Evolutionary conservation across 1,140 invertebrate genomes (phyloP), one percentile per base, ranked within the genome.

Genomic region (Lasaia peninsularis): DNA sequence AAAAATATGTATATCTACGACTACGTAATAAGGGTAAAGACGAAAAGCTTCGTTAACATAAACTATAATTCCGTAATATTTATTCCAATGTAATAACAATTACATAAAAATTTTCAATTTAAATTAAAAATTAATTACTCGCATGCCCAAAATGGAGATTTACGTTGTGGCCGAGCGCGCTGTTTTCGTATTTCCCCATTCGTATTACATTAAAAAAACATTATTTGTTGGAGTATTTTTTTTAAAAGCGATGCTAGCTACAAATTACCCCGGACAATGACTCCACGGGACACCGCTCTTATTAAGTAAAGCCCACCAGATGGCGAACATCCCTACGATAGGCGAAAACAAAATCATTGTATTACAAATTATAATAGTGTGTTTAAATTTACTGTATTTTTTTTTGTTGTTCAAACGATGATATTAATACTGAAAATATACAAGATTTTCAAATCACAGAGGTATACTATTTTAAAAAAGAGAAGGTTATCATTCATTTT

Each of bases 151-250:
- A 40, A 40, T 40, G 14, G 37, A 40, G 37, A 40, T 40, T 40
- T 40, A 40, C 16, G 37, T 40, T 14, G 37, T 16, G 37, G 16
- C 37, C 16, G 10, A 18, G 37, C 37, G 37, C 37, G 16, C 16
- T 40, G 16, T 40, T 40, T 40, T 40, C 37, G 7, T 16, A 10
- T 18, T 40, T 18, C 37, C 16, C 37, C 16, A 40, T 40, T 40
- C 37, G 16, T 40, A 75, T 75, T 79, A 73, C 72, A 76, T 80
- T 75, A 84, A 84, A 86, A 86, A 79, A 87, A 87, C 69, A 69
- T 82, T 79, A 84, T 86, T 83, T 83, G 84, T 84, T 84, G 71
- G 70, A 69, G 64, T 78, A 71, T 78, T 78, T 85, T n/a, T n/a
- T 78, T 74, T 67, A 70, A 75, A 12, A 40, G 73, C 74, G 73